Conservation (phyloP, 2,797 vertebrate species). For the Calcarius lapponicus region DNA sequence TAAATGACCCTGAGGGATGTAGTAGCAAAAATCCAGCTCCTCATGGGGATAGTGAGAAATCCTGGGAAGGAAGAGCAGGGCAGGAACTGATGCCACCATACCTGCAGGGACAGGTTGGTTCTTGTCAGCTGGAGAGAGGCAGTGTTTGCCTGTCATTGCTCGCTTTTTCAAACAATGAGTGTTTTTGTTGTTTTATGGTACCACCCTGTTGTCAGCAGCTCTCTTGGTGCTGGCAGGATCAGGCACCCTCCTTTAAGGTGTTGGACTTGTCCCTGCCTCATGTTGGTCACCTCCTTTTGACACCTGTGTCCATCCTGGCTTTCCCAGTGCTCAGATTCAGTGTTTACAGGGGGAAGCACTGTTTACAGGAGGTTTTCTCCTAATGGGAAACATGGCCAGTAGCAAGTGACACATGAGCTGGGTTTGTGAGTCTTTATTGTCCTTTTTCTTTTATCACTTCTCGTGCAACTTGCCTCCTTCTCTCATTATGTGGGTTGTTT, state of each 20-base stretch:
- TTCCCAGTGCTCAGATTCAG: neutral
- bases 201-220: neutral
- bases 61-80: neutral
- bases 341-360: neutral
- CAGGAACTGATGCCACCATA: neutral
- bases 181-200: neutral
- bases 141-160: neutral
- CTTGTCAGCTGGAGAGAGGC: neutral
- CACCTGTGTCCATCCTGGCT: neutral
- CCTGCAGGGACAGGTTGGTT: neutral
- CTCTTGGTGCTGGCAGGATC: neutral
- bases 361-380: neutral
- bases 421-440: neutral
- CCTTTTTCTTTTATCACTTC: neutral
- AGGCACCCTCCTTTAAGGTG: neutral
- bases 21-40: neutral
- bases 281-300: neutral
- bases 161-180: neutral
- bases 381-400: neutral
- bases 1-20: neutral
- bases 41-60: neutral
- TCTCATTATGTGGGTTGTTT: neutral
- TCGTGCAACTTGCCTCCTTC: neutral
- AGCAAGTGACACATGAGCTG: neutral
- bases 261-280: fast-evolving